phyloP scores from a whole-genome alignment of 2,113 vertebrate genomes.

The Silurus glanis region DNA sequence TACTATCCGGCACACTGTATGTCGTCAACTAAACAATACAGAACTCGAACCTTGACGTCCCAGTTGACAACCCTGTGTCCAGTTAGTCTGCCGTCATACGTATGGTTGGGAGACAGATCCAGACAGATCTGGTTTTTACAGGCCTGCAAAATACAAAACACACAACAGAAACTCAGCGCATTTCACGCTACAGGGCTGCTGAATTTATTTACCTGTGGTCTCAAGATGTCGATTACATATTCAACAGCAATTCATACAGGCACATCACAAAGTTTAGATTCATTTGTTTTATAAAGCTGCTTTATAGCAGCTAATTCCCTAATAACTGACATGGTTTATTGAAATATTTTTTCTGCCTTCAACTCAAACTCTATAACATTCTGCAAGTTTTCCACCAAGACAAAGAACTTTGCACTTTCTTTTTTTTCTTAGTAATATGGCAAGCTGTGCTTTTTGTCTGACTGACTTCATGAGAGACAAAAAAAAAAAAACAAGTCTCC shows the following conservation, averaged over 20 bases:
- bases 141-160: conserved; percentile 72
- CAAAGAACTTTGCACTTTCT: not conserved
- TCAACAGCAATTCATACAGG: not conserved
- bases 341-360: not conserved
- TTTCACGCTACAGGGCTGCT: not conserved
- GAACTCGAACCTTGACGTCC: conserved; percentile 84
- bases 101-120: conserved; percentile 86
- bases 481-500: not conserved
- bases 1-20: not conserved
- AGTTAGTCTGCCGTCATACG: conserved; percentile 88
- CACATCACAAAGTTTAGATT: not conserved
- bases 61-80: conserved; percentile 92
- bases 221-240: not conserved
- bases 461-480: not conserved
- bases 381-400: not conserved
- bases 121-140: conserved; percentile 93
- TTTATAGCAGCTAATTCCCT: not conserved
- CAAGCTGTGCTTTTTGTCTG: not conserved
- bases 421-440: not conserved
- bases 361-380: too few relatives aligned
- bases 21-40: not conserved
- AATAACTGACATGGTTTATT: not conserved
- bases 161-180: not conserved
- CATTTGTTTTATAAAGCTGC: not conserved
- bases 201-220: not conserved